These are phyloP conservation scores for Dione juno DNA, from an alignment of 2,888 invertebrate species.

Conservation along the genomic window DNA sequence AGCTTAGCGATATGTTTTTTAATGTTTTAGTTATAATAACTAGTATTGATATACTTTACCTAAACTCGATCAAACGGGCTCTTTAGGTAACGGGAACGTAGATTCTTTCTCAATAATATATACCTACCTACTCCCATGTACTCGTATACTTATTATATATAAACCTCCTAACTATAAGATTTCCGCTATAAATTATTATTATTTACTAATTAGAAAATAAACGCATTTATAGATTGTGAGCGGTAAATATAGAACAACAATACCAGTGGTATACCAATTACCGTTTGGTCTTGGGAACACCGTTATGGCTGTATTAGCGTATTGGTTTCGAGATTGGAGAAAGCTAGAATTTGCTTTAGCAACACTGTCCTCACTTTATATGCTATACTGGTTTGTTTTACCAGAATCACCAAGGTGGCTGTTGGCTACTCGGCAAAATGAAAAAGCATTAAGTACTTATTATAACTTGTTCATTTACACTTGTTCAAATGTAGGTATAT, in stretches of 20 bases:
- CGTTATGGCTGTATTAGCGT: constrained; percentile 83
- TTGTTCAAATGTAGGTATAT: background rate
- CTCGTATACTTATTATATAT: no score
- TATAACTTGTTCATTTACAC: background rate
- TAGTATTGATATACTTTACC: background rate
- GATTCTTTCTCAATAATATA: no score
- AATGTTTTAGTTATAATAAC: background rate
- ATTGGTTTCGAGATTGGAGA: constrained; percentile 85
- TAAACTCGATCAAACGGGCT: background rate
- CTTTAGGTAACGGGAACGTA: no score
- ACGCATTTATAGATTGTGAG: constrained; percentile 76
- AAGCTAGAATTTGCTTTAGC: constrained; percentile 83
- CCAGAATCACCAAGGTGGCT: constrained; percentile 87
- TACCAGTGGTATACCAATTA: constrained; percentile 85
- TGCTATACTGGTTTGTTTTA: constrained; percentile 77
- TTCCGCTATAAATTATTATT: background rate
- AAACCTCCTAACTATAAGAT: background rate
- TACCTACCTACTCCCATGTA: no score
- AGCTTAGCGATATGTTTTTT: background rate
- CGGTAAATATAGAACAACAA: constrained; percentile 84
- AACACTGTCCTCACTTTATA: constrained; percentile 74
- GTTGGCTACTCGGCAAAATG: constrained; percentile 78
- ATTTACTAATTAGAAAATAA: background rate
- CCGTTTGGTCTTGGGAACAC: constrained; percentile 85
- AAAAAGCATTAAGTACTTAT: constrained; percentile 74